Evolutionary conservation across 2,888 invertebrate species (phyloP), one percentile per base, ranked within the genome.

Genomic region (Phasia obesa): DNA sequence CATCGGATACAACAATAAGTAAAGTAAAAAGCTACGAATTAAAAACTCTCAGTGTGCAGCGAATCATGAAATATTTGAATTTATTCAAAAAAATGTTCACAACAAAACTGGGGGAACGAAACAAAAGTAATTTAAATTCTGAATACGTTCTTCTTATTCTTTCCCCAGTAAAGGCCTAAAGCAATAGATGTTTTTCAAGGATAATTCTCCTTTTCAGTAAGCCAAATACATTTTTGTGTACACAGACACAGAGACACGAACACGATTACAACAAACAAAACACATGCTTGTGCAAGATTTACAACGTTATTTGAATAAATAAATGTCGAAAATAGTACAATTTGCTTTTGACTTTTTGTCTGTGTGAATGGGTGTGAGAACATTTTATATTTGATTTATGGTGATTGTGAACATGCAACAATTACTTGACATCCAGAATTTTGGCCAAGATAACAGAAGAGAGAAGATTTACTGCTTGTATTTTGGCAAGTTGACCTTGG

Each of bases 171-270:
- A 75, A 42, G 15, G 67, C 67, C 59, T 67, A 15, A 38, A 49
- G 75, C 65, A 11, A 19, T 60, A 35, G 9, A 62, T 77, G 31
- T 27, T 1, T 38, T 35, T 69, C 62, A 76, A 76, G 76, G 67
- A 76, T 60, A 67, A 59, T 38, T 67, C 21, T 31, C 27, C 4
- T 60, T 23, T 51, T 38, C 51, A 25, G 2, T 23, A 44, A 59
- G 49, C 49, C 5, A 60, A 60, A 59, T 38, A 57, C 15, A 69
- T 19, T 42, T 15, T 17, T 2, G n/a, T n/a, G 51, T 21, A 17
- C 5, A 67, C 6, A 0, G 1, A 6, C 17, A 65, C 2, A 23
- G n/a, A 4, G 23, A 31, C 21, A 44, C 44, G 44, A 6, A 31
- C 15, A 59, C 31, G 11, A 42, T 19, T 19, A 27, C 19, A 27